These are phyloP conservation scores for Muscicapa striata DNA, from an alignment of 2,797 vertebrate species.

Conservation along the genomic window DNA sequence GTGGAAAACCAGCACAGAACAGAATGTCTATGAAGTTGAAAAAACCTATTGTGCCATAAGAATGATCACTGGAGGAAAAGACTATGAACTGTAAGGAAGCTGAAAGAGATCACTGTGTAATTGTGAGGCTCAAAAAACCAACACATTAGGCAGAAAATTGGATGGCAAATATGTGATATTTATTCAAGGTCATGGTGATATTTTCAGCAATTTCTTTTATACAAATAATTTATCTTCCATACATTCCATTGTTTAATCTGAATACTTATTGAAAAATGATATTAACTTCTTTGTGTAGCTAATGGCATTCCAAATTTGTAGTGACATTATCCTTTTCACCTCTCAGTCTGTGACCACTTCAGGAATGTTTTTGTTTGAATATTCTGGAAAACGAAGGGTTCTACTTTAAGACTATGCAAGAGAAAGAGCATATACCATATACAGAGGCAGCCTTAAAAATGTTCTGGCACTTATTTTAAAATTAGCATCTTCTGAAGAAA, in stretches of 20 bases:
- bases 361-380: background rate
- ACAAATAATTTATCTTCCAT: background rate
- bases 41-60: background rate
- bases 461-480: background rate
- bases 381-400: background rate
- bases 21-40: background rate
- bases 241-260: background rate
- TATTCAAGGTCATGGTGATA: background rate
- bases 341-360: background rate
- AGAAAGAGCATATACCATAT: background rate
- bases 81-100: background rate
- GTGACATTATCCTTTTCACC: background rate
- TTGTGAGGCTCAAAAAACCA: background rate
- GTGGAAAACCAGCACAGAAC: background rate
- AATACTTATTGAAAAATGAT: background rate
- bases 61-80: background rate
- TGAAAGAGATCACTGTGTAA: background rate
- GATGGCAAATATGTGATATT: background rate
- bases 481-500: background rate
- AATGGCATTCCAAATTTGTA: background rate
- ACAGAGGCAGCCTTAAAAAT: background rate
- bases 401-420: background rate
- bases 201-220: background rate
- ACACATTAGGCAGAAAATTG: background rate
- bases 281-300: background rate